Percentiles rank a stretch among this genome's conserved stretches.
These are phyloP conservation scores for Drosophila nr. fundita DNA, from an alignment of 2,888 invertebrate genomes.

Conservation along the genomic window DNA sequence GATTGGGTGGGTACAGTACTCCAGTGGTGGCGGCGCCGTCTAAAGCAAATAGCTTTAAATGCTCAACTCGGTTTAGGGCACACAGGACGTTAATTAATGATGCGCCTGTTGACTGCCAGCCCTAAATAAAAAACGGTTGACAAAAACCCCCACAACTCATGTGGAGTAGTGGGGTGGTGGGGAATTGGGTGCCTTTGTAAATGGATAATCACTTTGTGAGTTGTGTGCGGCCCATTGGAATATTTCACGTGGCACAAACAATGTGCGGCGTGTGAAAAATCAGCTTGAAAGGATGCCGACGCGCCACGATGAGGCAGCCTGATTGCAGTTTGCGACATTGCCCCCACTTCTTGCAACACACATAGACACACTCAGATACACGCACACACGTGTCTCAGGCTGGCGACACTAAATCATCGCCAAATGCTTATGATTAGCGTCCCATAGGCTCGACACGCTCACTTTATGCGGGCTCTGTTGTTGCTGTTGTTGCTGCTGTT, in stretches of 20 bases:
- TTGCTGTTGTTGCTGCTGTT: slow-evolving; percentile 4
- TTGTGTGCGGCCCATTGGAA: slow-evolving; percentile 66
- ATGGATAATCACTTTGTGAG: slow-evolving; percentile 57
- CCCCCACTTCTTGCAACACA: slow-evolving; percentile 19
- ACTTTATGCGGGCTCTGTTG: slow-evolving; percentile 63
- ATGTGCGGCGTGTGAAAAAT: slow-evolving; percentile 76
- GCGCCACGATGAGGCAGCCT: slow-evolving; percentile 29
- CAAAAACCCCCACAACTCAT: slow-evolving; percentile 16
- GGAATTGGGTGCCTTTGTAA: slow-evolving; percentile 7
- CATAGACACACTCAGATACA: slow-evolving; percentile 10
- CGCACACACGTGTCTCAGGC: slow-evolving; percentile 66
- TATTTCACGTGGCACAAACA: slow-evolving; percentile 64
- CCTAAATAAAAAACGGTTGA: slow-evolving; percentile 44
- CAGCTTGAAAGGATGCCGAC: slow-evolving; percentile 77
- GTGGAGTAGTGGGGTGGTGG: slow-evolving; percentile 10
- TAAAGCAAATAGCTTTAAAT: slow-evolving; percentile 76
- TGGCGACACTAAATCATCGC: slow-evolving; percentile 76
- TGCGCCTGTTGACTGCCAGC: slow-evolving; percentile 53
- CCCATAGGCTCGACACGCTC: slow-evolving; percentile 59
- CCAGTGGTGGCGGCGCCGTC: slow-evolving; percentile 60
- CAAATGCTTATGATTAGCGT: slow-evolving; percentile 80
- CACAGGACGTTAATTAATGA: slow-evolving; percentile 62
- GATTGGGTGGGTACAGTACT: slow-evolving; percentile 24
- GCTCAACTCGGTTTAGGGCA: slow-evolving; percentile 48
- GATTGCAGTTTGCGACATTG: slow-evolving; percentile 55